phyloP scores from a whole-genome alignment of 2,888 invertebrate genomes.

The Hypsopygia costalis region DNA sequence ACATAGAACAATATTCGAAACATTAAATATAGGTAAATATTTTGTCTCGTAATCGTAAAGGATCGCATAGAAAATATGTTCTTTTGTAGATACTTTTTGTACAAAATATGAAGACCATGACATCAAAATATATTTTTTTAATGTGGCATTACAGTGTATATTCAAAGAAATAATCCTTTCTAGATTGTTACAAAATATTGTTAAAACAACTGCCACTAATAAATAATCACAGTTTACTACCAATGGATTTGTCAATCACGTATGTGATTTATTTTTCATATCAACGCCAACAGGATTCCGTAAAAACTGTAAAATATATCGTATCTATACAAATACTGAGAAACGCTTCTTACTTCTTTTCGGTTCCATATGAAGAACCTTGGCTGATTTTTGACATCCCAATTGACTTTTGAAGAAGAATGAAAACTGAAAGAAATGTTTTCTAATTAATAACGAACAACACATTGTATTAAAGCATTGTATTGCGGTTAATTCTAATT shows the following conservation, averaged over 20 bases:
- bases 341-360: constrained; percentile 63
- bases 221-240: constrained; percentile 12
- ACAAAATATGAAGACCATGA: constrained; percentile 8
- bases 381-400: constrained; percentile 92
- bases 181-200: constrained; percentile 18
- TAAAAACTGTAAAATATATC: constrained; percentile 25
- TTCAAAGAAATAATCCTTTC: constrained; percentile 3
- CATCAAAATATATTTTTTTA: constrained; percentile 5
- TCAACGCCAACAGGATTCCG: constrained; percentile 19
- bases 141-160: constrained; percentile 1
- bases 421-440: constrained; percentile 83
- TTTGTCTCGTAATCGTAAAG: background rate
- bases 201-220: constrained; percentile 14
- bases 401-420: constrained; percentile 88
- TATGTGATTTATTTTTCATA: too few species aligned
- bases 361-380: constrained; percentile 89
- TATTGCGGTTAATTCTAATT: too few species aligned
- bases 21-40: constrained; percentile 5
- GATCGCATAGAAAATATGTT: background rate
- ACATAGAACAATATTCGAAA: constrained; percentile 3
- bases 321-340: constrained; percentile 28
- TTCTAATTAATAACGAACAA: constrained; percentile 11
- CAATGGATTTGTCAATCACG: background rate
- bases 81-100: constrained; percentile 3
- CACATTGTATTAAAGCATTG: too few species aligned